Conservation (phyloP, 2,888 invertebrate species). For the Polia nebulosa region DNA sequence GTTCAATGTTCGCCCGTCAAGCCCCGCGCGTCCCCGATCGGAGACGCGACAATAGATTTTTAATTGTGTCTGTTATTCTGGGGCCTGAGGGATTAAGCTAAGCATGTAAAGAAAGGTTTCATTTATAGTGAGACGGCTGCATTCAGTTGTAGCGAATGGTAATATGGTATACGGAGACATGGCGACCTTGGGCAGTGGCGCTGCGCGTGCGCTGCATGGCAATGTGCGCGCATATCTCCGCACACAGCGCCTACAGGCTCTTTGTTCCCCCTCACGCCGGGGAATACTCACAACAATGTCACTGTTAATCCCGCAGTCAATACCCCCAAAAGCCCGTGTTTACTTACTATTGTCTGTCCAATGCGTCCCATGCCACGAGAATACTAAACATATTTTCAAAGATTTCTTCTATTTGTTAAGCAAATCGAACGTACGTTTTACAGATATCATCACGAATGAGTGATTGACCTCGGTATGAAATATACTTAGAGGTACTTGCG, state of each 20-base stretch:
- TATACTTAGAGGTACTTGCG: conserved; percentile 20
- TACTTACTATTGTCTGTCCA: conserved; percentile 70
- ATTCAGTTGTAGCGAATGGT: conserved; percentile 45
- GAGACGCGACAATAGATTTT: no score
- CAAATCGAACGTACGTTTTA: conserved; percentile 63
- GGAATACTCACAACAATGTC: conserved; percentile 71
- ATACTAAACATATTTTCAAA: conserved; percentile 67
- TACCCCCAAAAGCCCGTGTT: conserved; percentile 73
- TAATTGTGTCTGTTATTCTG: no score
- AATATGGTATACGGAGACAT: conserved; percentile 68
- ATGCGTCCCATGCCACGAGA: conserved; percentile 63
- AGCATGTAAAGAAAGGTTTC: conserved; percentile 24
- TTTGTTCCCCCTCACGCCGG: conserved; percentile 75
- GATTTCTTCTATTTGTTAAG: conserved; percentile 67
- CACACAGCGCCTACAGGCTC: conserved; percentile 64
- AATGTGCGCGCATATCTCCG: conserved; percentile 76
- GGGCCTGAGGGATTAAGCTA: no score
- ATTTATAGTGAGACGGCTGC: conserved; percentile 24
- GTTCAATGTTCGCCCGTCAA: no score
- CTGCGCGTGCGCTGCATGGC: conserved; percentile 81
- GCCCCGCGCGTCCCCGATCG: no score
- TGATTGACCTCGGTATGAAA: conserved; percentile 61
- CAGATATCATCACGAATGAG: conserved; percentile 62
- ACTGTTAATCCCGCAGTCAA: conserved; percentile 71
- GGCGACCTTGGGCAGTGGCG: conserved; percentile 80